Evolutionary conservation across 2,113 vertebrate genomes (phyloP).

Genomic region (Cettia cetti): DNA sequence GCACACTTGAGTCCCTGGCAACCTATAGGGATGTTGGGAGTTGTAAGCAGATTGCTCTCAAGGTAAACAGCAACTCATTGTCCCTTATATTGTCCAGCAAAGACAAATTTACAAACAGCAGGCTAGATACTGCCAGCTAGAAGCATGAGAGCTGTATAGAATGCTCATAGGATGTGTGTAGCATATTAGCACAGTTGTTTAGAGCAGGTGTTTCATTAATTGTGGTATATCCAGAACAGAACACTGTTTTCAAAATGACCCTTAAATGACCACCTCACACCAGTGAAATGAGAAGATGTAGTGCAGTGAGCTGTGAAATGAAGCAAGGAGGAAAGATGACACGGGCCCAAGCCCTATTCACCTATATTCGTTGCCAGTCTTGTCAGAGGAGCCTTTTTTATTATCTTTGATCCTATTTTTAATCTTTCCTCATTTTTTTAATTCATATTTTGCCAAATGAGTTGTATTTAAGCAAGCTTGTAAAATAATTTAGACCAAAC

Average conservation of each 20-base stretch:
- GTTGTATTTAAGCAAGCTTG: not conserved
- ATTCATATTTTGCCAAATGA: not conserved
- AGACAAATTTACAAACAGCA: not conserved
- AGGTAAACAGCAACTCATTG: not conserved
- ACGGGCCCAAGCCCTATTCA: not conserved
- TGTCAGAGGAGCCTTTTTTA: not conserved
- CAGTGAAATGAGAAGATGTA: not conserved
- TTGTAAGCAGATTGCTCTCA: not conserved
- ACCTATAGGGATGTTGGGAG: not conserved
- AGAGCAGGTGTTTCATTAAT: constrained; percentile 56
- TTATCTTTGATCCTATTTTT: not conserved
- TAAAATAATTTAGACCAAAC: not conserved
- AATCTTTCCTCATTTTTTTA: not conserved
- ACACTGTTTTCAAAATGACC: not conserved
- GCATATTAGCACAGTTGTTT: constrained; percentile 22
- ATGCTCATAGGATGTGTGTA: not conserved
- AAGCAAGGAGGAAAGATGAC: not conserved
- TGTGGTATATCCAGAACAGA: not conserved
- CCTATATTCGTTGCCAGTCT: not conserved
- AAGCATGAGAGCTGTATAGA: not conserved
- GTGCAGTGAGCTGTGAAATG: constrained; percentile 29
- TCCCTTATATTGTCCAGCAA: not conserved
- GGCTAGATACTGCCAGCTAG: not conserved
- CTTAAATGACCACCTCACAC: constrained; percentile 20
- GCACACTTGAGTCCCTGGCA: not conserved